Conservation (phyloP, 2,888 invertebrate genomes). For the Dexiosoma caninum region DNA sequence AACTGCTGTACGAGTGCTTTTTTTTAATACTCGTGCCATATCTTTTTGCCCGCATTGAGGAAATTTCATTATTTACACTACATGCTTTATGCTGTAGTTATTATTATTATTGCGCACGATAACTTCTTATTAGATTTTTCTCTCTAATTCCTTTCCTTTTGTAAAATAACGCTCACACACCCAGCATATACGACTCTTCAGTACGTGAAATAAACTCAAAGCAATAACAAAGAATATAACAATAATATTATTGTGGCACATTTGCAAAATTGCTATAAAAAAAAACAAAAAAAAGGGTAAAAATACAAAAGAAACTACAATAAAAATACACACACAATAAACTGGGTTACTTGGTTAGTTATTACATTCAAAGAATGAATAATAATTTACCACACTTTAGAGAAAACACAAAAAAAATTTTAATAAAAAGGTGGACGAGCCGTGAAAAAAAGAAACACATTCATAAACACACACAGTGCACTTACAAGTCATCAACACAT, state of each 20-base stretch:
- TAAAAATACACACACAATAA: slow-evolving; percentile 4
- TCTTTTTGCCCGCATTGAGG: too few relatives aligned
- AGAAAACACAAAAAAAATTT: background rate
- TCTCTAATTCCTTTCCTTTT: slow-evolving; percentile 5
- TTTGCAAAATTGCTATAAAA: background rate
- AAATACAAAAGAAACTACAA: slow-evolving; percentile 27
- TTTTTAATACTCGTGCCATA: too few relatives aligned
- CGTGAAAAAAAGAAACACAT: background rate
- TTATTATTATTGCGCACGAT: slow-evolving; percentile 52
- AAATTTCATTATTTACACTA: background rate
- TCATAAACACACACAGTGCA: background rate
- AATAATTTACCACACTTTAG: slow-evolving; percentile 34
- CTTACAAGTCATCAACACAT: slow-evolving; percentile 42
- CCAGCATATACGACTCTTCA: background rate
- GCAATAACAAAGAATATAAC: slow-evolving; percentile 3
- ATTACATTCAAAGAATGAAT: slow-evolving; percentile 20
- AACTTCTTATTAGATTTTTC: slow-evolving; percentile 47
- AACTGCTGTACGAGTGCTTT: too few relatives aligned
- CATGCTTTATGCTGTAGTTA: background rate
- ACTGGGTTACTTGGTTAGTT: slow-evolving; percentile 52
- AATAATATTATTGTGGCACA: slow-evolving; percentile 8
- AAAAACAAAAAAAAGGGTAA: background rate
- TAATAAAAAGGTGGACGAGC: slow-evolving; percentile 3
- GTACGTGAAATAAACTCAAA: slow-evolving; percentile 6
- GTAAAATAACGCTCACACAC: background rate